Base-by-base conservation (phyloP, 2,888 invertebrate species). In the Eupithecia subumbrata region DNA sequence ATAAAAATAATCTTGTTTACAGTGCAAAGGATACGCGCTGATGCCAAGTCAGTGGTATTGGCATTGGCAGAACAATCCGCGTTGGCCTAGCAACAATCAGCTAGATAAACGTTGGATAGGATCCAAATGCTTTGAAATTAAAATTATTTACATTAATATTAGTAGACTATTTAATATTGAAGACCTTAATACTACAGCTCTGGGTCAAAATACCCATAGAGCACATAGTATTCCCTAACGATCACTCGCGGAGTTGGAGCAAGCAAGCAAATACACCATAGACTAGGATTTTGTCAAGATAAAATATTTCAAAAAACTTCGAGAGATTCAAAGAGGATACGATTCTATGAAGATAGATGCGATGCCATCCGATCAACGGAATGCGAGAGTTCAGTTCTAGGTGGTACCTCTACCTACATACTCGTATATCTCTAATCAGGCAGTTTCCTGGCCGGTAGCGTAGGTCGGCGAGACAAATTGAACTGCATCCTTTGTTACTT, bases 11-110 rank as follows among this genome's bases (percentile, higher is more conserved):
- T 82, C 79, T 86, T 89, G 87, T 88, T 88, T 88, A 87, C 86
- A 79, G 77, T 81, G 82, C 79, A 81, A 82, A 85, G 79, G 74
- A 78, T 78, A 71, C 72, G 72, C 60, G 69, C 74, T 72, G 69
- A 77, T 89, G 90, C 89, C 91, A 91, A 92, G 85, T 85, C 81
- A 81, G 82, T 80, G 84, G 79, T 83, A 86, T 87, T 89, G 89
- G 89, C 88, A 88, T 80, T 79, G 80, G 79, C 69, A 67, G 78
- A 78, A 79, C 78, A 80, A 82, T 79, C 79, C 68, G 69, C 80
- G 60, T 63, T 77, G 75, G 79, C 80, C 64, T 80, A 78, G 81
- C 80, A 82, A 82, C 81, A 77, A 81, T 81, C 78, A 48, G 48
- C 69, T 70, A 73, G 77, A 77, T 77, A 73, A 69, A 77, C 72